Evolutionary conservation across 2,113 vertebrate species (phyloP), one percentile per base, ranked within the genome.

Genomic region (Ancistrus triradiatus): DNA sequence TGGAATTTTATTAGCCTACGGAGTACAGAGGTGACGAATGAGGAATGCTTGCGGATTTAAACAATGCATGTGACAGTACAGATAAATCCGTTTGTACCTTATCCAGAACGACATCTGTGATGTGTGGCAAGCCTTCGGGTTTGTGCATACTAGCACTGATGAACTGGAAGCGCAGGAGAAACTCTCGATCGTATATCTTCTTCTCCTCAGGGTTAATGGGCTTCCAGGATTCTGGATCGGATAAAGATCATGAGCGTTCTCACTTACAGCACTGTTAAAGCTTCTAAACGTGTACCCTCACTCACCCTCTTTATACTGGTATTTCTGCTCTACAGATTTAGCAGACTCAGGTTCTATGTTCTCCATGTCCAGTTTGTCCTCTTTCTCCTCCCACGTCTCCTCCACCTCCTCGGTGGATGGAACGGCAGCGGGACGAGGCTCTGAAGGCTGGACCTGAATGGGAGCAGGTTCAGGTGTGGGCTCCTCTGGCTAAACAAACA

Each of bases 351-450:
- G 73, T 63, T 88, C 83, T 48, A 90, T 87, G 44, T 91, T 89
- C 71, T 93, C 91, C 0, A 88, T 78, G 24, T 90, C 91, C 55
- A 92, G 83, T 76, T 96, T 97, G 77, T 97, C 95, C 58, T 98
- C 93, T 67, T 93, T 94, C 28, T 96, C 91, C 59, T 97, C 95
- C 94, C 93, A 97, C 0, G 92, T 94, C 82, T 98, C 95, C 3
- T 96, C 81, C 7, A 84, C 85, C 37, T 89, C 90, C 62, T 87
- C 86, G 2, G 84, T 52, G 0, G 69, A n/a, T 0, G 84, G 76
- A 58, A 79, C 78, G 1, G 57, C 62, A 66, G 70, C 59, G 44
- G 78, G 75, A 42, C 44, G 69, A 43, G 70, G 62, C 31, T 60
- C 68, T 13, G 55, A 33, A 27, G 79, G 69, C 18, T 74, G 80